phyloP scores from a whole-genome alignment of 2,113 vertebrate genomes.

The Tragulus kanchil region DNA sequence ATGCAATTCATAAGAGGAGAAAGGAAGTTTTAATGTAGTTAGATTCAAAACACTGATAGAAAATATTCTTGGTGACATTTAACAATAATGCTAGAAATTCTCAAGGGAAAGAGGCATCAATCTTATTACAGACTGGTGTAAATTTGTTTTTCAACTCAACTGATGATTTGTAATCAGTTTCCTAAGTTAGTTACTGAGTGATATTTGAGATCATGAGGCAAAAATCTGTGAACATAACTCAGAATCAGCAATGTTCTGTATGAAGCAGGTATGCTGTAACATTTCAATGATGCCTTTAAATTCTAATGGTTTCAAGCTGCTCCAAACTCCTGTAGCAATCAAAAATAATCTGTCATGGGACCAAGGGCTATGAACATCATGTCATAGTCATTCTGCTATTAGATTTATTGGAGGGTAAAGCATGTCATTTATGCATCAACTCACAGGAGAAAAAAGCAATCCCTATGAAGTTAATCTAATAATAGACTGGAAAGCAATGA shows the following conservation, averaged over 20 bases:
- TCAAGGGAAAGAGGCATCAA: not conserved
- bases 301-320: conserved; percentile 87
- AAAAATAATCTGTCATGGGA: conserved; percentile 89
- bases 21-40: conserved; percentile 32
- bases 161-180: conserved; percentile 32
- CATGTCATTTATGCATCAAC: conserved; percentile 91
- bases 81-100: not conserved
- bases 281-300: conserved; percentile 87
- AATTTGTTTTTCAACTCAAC: conserved; percentile 48
- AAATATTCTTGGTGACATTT: not conserved
- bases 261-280: conserved; percentile 80
- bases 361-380: conserved; percentile 86
- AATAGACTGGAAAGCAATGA: conserved; percentile 90
- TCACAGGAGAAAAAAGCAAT: conserved; percentile 89
- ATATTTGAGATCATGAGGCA: not conserved
- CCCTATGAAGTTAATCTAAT: conserved; percentile 91
- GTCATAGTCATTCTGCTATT: conserved; percentile 87
- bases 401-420: conserved; percentile 91
- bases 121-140: not conserved
- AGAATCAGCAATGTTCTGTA: conserved; percentile 51
- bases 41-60: not conserved
- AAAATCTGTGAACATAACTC: not conserved
- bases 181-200: conserved; percentile 2
- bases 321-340: conserved; percentile 87
- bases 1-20: not conserved